Percentiles rank a stretch among this genome's conserved stretches.
phyloP scores from a whole-genome alignment of 2,888 invertebrate species.

The Stenodema calcarata region DNA sequence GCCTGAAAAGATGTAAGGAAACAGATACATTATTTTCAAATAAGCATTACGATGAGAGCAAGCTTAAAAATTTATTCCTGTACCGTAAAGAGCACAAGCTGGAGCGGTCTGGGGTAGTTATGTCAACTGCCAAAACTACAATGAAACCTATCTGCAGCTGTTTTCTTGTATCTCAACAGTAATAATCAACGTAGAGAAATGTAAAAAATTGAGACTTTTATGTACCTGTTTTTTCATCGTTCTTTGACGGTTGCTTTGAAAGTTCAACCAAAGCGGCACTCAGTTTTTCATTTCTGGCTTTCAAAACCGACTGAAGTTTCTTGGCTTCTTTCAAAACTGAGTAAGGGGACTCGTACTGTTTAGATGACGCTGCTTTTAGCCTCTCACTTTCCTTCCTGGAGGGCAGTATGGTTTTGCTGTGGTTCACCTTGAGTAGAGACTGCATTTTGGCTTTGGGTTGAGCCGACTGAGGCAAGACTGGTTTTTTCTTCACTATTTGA shows the following conservation, averaged over 20 bases:
- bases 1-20: too few species aligned
- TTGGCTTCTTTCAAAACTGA: not conserved
- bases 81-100: too few species aligned
- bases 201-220: too few species aligned
- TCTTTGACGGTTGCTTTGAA: not conserved
- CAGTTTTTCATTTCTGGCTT: not conserved
- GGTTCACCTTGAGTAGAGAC: constrained; percentile 33
- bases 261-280: not conserved
- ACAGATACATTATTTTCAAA: too few species aligned
- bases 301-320: constrained; percentile 5
- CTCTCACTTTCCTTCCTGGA: constrained; percentile 12
- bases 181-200: too few species aligned
- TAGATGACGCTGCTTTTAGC: constrained; percentile 4
- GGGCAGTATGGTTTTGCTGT: not conserved
- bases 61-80: too few species aligned
- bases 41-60: too few species aligned
- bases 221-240: too few species aligned
- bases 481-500: constrained; percentile 21
- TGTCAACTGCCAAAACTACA: too few species aligned
- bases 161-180: too few species aligned
- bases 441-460: constrained; percentile 30
- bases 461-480: not conserved
- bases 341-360: not conserved
- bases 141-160: too few species aligned
- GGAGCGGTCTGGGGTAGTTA: too few species aligned